A percentile compares a stretch with the other conserved stretches of the same genome.
Evolutionary conservation across 2,113 vertebrate species (phyloP).

Genomic region (Clarias macrocephalus): DNA sequence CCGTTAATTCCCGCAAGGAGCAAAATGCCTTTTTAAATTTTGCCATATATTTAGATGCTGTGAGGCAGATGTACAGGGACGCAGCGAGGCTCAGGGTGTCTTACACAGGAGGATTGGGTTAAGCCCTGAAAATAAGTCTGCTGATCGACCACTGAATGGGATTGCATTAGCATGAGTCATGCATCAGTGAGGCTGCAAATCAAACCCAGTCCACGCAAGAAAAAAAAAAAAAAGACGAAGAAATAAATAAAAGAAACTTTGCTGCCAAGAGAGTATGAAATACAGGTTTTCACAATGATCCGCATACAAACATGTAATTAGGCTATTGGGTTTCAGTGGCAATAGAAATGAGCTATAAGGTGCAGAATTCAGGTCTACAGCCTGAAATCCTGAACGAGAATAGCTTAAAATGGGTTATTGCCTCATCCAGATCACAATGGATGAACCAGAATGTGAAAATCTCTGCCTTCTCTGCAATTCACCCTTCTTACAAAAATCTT

Average conservation of each 20-base stretch:
- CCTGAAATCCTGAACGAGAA: slow-evolving; percentile 7
- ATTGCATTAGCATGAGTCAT: slow-evolving; percentile 52
- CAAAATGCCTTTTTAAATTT: slow-evolving; percentile 36
- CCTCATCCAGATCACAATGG: slow-evolving; percentile 30
- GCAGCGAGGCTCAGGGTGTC: slow-evolving; percentile 41
- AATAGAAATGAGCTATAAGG: slow-evolving; percentile 34
- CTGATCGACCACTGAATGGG: slow-evolving; percentile 50
- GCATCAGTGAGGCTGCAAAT: slow-evolving; percentile 30
- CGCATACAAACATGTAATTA: slow-evolving; percentile 51
- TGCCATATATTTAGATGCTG: slow-evolving; percentile 33
- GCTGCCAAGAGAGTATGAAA: slow-evolving; percentile 27
- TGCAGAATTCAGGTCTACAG: slow-evolving; percentile 9
- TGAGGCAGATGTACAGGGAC: slow-evolving; percentile 27
- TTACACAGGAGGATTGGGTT: slow-evolving; percentile 40
- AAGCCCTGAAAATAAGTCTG: slow-evolving; percentile 56
- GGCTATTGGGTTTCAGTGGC: slow-evolving; percentile 32
- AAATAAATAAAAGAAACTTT: slow-evolving; percentile 19
- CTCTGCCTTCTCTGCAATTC: neutral
- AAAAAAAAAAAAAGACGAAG: neutral
- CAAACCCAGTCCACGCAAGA: neutral
- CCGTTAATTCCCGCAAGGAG: slow-evolving; percentile 41
- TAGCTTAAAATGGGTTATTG: slow-evolving; percentile 25
- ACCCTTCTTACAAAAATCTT: slow-evolving; percentile 1
- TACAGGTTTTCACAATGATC: slow-evolving; percentile 37
- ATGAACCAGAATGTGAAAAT: slow-evolving; percentile 26